A percentile compares a stretch with the other conserved stretches of the same genome.
Evolutionary conservation across 2,888 invertebrate species (phyloP).

Genomic region (Lasioglossum calceatum): DNA sequence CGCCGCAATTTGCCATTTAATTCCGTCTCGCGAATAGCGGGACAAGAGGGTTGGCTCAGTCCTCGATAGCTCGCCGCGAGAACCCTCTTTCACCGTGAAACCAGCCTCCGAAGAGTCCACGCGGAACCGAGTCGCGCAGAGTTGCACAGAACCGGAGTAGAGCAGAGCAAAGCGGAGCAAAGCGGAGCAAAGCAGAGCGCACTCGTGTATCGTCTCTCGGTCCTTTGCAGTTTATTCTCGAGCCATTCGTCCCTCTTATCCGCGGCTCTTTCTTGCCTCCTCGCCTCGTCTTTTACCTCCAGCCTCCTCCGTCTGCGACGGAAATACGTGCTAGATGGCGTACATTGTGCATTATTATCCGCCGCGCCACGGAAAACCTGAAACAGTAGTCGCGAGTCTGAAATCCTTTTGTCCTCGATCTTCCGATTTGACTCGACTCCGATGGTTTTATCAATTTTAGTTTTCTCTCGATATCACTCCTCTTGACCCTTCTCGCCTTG

Average conservation of each 20-base stretch:
- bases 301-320: not conserved
- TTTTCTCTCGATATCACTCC: not conserved
- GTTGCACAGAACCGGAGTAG: not conserved
- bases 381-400: not conserved
- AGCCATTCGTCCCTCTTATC: constrained; percentile 46
- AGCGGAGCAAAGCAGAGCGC: not conserved
- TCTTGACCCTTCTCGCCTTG: not conserved
- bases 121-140: not conserved
- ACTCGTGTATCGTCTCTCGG: constrained; percentile 32
- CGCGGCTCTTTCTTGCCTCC: constrained; percentile 21
- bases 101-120: constrained; percentile 48
- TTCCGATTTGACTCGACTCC: not conserved
- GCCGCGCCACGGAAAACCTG: not conserved
- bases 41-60: constrained; percentile 16
- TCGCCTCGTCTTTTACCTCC: not conserved
- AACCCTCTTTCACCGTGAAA: constrained; percentile 47
- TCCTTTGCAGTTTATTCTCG: constrained; percentile 57
- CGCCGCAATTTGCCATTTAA: constrained; percentile 12
- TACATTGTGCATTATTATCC: constrained; percentile 17
- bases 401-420: not conserved
- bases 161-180: not conserved
- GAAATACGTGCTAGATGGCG: not conserved
- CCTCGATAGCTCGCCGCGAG: constrained; percentile 32
- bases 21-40: constrained; percentile 16
- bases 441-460: constrained; percentile 6